These are phyloP conservation scores for Rhopalosiphum nymphaeae DNA, from an alignment of 2,888 invertebrate species.

Conservation along the genomic window DNA sequence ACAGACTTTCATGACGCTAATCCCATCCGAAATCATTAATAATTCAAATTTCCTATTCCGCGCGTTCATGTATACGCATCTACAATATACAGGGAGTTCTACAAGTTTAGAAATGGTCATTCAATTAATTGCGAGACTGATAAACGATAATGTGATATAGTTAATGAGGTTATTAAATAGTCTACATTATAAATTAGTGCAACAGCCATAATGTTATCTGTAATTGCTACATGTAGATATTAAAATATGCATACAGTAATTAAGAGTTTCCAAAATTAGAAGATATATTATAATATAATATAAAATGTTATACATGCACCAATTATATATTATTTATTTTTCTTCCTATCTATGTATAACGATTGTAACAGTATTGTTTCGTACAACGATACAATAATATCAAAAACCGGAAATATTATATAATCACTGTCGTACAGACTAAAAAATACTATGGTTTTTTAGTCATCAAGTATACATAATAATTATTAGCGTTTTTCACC, in stretches of 20 bases:
- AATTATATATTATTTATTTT: neutral
- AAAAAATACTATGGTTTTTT: neutral
- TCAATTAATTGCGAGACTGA: too few relatives aligned
- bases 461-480: neutral
- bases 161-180: too few relatives aligned
- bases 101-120: too few relatives aligned
- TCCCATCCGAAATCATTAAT: constrained; percentile 15
- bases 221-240: too few relatives aligned
- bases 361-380: neutral
- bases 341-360: neutral
- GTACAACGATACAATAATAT: neutral
- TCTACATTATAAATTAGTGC: too few relatives aligned
- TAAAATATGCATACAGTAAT: too few relatives aligned
- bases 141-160: too few relatives aligned
- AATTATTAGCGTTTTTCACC: neutral
- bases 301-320: neutral
- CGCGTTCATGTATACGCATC: neutral
- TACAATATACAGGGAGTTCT: neutral
- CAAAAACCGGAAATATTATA: neutral
- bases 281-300: too few relatives aligned
- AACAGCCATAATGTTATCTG: too few relatives aligned
- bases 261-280: too few relatives aligned
- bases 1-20: constrained; percentile 12
- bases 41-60: constrained; percentile 22
- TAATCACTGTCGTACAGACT: neutral